These are phyloP conservation scores for Xenotilapia caudafasciata DNA, from an alignment of 2,113 vertebrate species.

Conservation along the genomic window DNA sequence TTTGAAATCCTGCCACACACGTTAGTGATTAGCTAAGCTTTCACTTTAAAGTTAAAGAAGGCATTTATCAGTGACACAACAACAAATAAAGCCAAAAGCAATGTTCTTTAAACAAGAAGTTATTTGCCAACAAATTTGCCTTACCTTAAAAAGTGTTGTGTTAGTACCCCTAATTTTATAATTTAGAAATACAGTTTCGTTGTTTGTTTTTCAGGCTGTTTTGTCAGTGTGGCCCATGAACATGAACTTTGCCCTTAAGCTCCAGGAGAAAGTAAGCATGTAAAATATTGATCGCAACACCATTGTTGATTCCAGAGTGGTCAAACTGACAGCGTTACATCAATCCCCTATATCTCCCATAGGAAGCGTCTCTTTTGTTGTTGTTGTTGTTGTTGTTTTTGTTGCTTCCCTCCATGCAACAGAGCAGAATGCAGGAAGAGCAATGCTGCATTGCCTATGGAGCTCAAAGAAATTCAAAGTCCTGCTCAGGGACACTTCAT, in stretches of 20 bases:
- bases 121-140: neutral
- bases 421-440: conserved; percentile 3
- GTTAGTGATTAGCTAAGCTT: neutral
- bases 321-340: conserved; percentile 24
- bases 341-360: neutral
- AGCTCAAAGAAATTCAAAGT: conserved; percentile 26
- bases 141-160: neutral
- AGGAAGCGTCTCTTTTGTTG: neutral
- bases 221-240: neutral
- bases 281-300: conserved; percentile 46
- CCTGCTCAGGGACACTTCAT: conserved; percentile 35
- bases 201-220: neutral
- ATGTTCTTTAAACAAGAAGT: neutral
- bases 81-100: neutral
- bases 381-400: neutral
- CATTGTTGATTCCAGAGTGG: conserved; percentile 7
- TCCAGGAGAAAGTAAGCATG: neutral
- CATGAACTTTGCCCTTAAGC: neutral
- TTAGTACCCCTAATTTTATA: neutral
- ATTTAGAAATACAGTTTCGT: neutral
- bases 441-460: neutral
- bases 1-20: neutral
- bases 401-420: neutral
- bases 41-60: neutral
- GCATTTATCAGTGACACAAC: neutral